Conservation (phyloP, 2,888 invertebrate genomes). For the Hydrotaea diabolus region DNA sequence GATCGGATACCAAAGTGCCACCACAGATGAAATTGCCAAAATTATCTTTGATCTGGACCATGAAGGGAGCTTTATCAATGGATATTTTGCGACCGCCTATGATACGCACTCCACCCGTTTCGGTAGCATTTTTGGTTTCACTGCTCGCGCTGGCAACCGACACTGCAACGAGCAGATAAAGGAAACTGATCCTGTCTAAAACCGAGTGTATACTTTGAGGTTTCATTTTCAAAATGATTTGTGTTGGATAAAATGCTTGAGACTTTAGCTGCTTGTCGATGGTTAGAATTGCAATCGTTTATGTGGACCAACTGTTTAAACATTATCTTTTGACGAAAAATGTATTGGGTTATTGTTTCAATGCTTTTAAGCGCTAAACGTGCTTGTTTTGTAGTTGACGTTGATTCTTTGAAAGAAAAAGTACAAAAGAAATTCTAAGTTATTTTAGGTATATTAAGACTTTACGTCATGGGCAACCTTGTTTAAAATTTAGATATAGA, state of each 20-base stretch:
- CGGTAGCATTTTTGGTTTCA: no score
- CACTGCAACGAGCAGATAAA: background rate
- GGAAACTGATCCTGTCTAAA: background rate
- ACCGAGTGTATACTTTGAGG: background rate
- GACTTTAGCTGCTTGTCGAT: background rate
- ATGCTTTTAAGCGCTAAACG: no score
- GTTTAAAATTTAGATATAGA: no score
- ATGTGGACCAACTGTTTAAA: background rate
- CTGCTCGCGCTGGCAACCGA: background rate
- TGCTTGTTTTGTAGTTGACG: no score
- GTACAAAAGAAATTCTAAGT: no score
- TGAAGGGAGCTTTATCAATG: background rate
- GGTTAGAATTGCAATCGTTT: background rate
- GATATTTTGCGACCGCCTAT: background rate
- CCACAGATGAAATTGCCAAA: background rate
- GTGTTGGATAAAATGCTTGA: background rate
- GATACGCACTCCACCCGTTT: background rate
- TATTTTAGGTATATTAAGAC: no score
- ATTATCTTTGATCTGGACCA: background rate
- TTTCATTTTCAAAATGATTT: background rate
- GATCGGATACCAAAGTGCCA: background rate
- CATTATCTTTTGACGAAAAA: no score
- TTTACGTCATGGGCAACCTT: no score
- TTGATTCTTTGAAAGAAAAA: no score
- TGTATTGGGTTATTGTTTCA: no score